Percentiles rank a stretch among this genome's conserved stretches.
phyloP scores from a whole-genome alignment of 2,113 vertebrate genomes.

The Romanogobio albipinnatus region DNA sequence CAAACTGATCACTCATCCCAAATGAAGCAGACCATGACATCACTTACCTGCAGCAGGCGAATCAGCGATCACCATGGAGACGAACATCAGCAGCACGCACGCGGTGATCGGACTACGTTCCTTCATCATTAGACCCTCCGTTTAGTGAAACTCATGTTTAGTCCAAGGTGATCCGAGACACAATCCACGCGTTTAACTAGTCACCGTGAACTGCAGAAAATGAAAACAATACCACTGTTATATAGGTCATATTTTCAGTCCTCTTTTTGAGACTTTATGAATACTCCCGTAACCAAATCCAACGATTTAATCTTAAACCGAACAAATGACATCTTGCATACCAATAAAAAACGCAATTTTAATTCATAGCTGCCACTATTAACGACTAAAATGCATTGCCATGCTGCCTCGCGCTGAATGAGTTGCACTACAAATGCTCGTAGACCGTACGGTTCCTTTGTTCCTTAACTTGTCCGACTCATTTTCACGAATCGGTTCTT shows the following conservation, averaged over 20 bases:
- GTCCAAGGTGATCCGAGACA: constrained; percentile 52
- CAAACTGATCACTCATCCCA: not conserved
- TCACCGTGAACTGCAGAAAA: constrained; percentile 13
- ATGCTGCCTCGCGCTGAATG: not conserved
- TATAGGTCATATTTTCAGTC: constrained; percentile 7
- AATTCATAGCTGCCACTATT: not conserved
- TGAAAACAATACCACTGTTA: not conserved
- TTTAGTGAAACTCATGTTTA: constrained; percentile 72
- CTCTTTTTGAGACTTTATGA: not conserved
- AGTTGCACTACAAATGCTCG: constrained; percentile 4
- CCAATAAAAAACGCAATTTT: not conserved
- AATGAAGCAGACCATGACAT: not conserved
- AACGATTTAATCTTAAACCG: not conserved
- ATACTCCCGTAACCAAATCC: not conserved
- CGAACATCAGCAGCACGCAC: constrained; percentile 60
- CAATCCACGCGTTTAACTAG: constrained; percentile 48
- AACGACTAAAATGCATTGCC: not conserved
- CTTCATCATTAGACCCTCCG: constrained; percentile 69
- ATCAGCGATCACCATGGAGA: constrained; percentile 67
- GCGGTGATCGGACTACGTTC: constrained; percentile 56
- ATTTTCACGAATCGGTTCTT: not conserved
- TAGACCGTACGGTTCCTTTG: constrained; percentile 44
- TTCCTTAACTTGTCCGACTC: constrained; percentile 37
- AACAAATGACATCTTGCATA: not conserved
- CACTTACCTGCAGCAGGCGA: constrained; percentile 75